Base-by-base conservation (phyloP, 2,797 vertebrate species). In the Pangasius macronema region DNA sequence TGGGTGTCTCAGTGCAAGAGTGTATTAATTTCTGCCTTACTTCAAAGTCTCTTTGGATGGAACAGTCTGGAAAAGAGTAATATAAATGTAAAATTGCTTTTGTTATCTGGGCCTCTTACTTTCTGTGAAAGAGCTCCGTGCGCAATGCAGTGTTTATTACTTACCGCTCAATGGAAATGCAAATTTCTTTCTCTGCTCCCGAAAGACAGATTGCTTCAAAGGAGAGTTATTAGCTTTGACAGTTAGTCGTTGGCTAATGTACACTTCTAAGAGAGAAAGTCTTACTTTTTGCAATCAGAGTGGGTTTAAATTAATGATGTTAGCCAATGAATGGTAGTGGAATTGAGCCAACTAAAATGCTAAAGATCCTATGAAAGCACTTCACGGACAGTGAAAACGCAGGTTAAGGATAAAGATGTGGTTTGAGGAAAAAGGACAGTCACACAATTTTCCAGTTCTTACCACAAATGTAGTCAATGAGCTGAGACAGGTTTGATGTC, bases 181-280 rank as follows among this genome's bases (percentile, higher is more conserved):
- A 68, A 30, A 53, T 76, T 67, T 79, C 63, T 24, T 79, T 79
- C 73, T 46, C 87, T 59, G 67, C 55, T 42, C 27, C 88, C 82
- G 6, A 33, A 55, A 82, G 75, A 87, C 9, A 30, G 85, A 89
- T 89, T n/a, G 82, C 72, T 85, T 22, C 39, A 46, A 76, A 33
- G 70, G 46, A 85, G 49, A 85, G 57, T 87, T 87, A 70, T 87
- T 87, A 85, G 42, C 67, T 85, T 24, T 83, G 90, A 89, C 85
- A 87, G 73, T 87, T 81, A 85, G 86, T 61, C 57, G 57, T 75
- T 85, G 73, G 87, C 42, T 88, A 22, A 87, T 86, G 73, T 59
- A 85, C 65, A 72, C 84, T 75, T 72, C 61, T 73, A 42, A 61
- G n/a, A 13, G 65, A 46, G 65, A 77, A 87, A 63, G 33, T 70